A percentile compares a stretch with the other conserved stretches of the same genome.
Conservation (phyloP, 1,140 invertebrate species). For the Trinorchestia longiramus region DNA sequence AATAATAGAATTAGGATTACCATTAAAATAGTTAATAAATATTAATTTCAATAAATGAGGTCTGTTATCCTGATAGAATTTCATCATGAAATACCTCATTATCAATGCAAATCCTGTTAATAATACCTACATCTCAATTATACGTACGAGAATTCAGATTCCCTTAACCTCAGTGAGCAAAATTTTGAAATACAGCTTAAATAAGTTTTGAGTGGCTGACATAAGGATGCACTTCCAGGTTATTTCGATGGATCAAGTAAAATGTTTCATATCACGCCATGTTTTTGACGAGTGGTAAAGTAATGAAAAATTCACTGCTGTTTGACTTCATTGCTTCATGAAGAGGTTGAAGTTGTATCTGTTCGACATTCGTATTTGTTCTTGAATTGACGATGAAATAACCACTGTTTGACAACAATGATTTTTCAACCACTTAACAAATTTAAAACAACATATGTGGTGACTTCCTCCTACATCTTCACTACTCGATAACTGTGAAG, state of each 20-base stretch:
- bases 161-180: neutral
- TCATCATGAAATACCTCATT: neutral
- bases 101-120: neutral
- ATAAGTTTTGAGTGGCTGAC: no score
- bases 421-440: neutral
- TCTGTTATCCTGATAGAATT: neutral
- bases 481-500: neutral
- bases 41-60: neutral
- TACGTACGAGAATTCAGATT: no score
- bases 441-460: neutral
- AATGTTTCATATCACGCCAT: neutral
- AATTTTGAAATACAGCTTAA: neutral
- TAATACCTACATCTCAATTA: neutral
- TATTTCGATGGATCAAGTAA: no score
- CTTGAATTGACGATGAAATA: neutral
- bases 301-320: no score
- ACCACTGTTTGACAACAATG: neutral
- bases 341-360: neutral
- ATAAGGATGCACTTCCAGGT: no score
- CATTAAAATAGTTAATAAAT: neutral
- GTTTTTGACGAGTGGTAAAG: no score
- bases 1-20: neutral
- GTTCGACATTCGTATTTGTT: neutral
- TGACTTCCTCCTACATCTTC: neutral
- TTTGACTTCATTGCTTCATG: no score